Base-by-base conservation (phyloP, 2,113 vertebrate species). In the Pomatorhinus ruficollis region DNA sequence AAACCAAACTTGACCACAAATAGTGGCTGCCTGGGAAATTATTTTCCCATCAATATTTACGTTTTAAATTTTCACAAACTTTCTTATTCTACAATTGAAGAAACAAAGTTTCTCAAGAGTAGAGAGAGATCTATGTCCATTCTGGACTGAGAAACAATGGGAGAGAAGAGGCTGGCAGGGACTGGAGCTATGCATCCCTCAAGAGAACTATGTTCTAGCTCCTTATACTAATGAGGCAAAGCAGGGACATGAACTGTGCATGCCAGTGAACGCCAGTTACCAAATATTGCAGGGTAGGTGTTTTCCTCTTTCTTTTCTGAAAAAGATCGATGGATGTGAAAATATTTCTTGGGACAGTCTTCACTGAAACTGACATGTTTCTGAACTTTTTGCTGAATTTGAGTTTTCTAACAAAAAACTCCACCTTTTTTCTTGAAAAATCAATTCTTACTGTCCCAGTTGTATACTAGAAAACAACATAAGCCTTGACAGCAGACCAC, bases 71-170 rank as follows among this genome's bases (percentile, higher is more conserved):
- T 83, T 74, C 20, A 54, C 12, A 19, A 74, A 49, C 11, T 68
- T 71, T 75, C 65, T 75, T 22, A 8, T 15, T 40, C 7, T 28
- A 28, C 9, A 75, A 3, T 1, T 63, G 30, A 90, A 70, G 23
- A 74, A 84, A 53, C 2, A 37, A 70, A 61, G 15, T 63, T 86
- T 69, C 30, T 33, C 10, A 24, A 24, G 35, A 70, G 24, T 6
- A 31, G 16, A 3, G 37, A 56, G 23, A 82, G 7, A 39, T 11
- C 15, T n/a, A 44, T 0, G 0, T 45, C 35, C 6, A n/a, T 49
- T 63, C 15, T 63, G 60, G 31, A 60, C 68, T 15, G 37, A 68
- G 40, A 60, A 93, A 64, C 5, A 50, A 35, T 4, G 9, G 28
- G 5, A 0, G 2, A 52, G 44, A 90, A 72, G 33, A 35, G 13